These are phyloP conservation scores for Dryobotodes eremita DNA, from an alignment of 2,888 invertebrate species.

Conservation along the genomic window DNA sequence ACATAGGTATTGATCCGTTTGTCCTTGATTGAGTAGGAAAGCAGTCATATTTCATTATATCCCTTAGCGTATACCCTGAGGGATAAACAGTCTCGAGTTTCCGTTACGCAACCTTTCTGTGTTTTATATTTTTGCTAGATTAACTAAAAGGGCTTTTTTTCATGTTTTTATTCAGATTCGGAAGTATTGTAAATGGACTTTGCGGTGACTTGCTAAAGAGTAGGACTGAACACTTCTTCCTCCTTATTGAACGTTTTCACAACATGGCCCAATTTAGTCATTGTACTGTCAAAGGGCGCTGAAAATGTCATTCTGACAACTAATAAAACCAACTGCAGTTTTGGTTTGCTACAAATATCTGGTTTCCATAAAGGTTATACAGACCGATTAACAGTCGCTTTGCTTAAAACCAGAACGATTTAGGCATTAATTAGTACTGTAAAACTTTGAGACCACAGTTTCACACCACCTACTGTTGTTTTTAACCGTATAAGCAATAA, in stretches of 20 bases:
- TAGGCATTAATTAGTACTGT: no score
- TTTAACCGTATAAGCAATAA: not conserved
- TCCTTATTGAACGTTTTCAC: not conserved
- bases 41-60: conserved; percentile 50
- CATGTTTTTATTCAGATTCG: not conserved
- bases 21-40: conserved; percentile 15
- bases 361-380: not conserved
- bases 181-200: not conserved
- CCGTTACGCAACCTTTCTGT: conserved; percentile 21
- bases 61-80: conserved; percentile 18
- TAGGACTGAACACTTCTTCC: not conserved
- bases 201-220: not conserved
- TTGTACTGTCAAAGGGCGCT: not conserved
- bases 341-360: not conserved
- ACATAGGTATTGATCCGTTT: conserved; percentile 15
- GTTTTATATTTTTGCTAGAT: not conserved
- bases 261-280: no score
- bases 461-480: not conserved
- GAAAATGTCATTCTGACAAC: not conserved
- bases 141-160: conserved; percentile 11
- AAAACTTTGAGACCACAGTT: not conserved
- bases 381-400: not conserved
- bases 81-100: conserved; percentile 9
- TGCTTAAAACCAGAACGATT: not conserved
- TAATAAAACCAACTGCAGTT: not conserved